Conservation (phyloP, 2,113 vertebrate species). For the Carlito syrichta region DNA sequence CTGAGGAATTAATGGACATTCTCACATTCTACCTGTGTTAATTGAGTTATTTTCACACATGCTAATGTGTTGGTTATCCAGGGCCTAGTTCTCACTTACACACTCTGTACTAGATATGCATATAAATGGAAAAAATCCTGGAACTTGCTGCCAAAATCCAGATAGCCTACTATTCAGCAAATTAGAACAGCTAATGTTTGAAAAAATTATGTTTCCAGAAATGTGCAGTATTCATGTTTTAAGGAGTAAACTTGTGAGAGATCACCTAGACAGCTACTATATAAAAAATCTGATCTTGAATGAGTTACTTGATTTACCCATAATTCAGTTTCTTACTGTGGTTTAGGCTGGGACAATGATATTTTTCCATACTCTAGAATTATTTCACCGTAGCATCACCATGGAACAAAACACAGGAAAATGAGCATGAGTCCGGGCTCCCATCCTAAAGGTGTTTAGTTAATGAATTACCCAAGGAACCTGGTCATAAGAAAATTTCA, state of each 20-base stretch:
- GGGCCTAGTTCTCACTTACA: constrained; percentile 63
- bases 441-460: constrained; percentile 41
- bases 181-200: constrained; percentile 36
- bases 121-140: constrained; percentile 68
- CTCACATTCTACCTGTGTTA: constrained; percentile 75
- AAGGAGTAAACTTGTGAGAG: background rate
- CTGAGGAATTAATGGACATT: constrained; percentile 71
- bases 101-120: constrained; percentile 56
- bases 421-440: constrained; percentile 27
- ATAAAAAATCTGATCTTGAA: background rate
- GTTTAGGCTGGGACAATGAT: background rate
- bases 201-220: constrained; percentile 47
- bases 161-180: constrained; percentile 46
- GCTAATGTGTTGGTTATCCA: constrained; percentile 69
- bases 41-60: constrained; percentile 78
- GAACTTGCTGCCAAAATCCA: constrained; percentile 61
- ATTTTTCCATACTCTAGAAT: background rate
- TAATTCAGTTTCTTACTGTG: constrained; percentile 3
- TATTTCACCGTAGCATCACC: constrained; percentile 38
- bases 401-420: constrained; percentile 20
- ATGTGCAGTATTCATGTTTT: background rate
- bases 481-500: constrained; percentile 27
- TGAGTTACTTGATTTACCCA: background rate
- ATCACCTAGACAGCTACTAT: background rate
- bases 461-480: constrained; percentile 35